Base-by-base conservation (phyloP, 2,113 vertebrate species). In the Bos taurus region DNA sequence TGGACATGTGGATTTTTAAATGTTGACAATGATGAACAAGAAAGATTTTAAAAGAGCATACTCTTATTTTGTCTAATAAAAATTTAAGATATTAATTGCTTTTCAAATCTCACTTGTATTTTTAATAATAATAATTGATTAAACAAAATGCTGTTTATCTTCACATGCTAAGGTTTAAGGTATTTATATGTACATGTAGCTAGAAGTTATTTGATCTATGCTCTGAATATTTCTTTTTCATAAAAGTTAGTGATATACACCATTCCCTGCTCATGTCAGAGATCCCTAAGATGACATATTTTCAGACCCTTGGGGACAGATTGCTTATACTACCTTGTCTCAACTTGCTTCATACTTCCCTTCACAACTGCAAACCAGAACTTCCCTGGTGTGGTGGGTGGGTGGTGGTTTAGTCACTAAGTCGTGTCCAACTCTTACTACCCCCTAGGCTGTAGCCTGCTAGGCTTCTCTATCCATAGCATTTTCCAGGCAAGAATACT, bases 391-490 rank as follows among this genome's bases (percentile, higher is more conserved):
- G 56, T 25, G 56, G 56, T 57, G 56, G 56, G 56, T 57, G 21
- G 23, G 26, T 28, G 11, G 4, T 60, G 59, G 26, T 60, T 60
- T 28, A 60, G 59, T 60, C 0, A 28, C 59, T 60, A 26, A 25
- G 57, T 59, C 10, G 0, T 59, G 57, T 59, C 57, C 57, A 59
- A 26, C 57, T 59, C 23, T 26, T 26, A 59, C 1, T 26, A 11
- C 23, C 23, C 9, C 25, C 11, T 59, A 11, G 57, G 1, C 9
- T 59, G 0, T 26, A 59, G 57, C 57, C 57, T 0, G 0, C 57
- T 26, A 26, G 57, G 23, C 23, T 59, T 26, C 57, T 26, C 57
- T 26, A 5, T 59, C 23, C 23, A 26, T 59, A 26, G 57, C 9
- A 59, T 59, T 59, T 59, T 59, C 57, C 57, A 26, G 57, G 57